Evolutionary conservation across 2,888 invertebrate genomes (phyloP).

Genomic region (Pardosa pseudoannulata): DNA sequence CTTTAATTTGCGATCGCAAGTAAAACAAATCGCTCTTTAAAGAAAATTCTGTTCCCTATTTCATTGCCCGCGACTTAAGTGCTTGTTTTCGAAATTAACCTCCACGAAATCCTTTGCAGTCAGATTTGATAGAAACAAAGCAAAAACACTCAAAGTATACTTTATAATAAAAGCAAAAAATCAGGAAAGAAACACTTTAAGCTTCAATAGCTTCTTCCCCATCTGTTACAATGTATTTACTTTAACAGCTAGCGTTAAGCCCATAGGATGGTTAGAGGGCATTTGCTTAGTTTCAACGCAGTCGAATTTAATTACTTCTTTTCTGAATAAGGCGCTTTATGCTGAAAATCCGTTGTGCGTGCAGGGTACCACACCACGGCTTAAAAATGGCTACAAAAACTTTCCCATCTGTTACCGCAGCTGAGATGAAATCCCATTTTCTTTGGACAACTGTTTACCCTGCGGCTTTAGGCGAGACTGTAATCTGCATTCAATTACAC

Average conservation of each 20-base stretch:
- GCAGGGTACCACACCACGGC: constrained; percentile 20
- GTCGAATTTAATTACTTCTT: constrained; percentile 67
- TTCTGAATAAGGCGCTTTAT: constrained; percentile 62
- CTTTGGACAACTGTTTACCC: constrained; percentile 70
- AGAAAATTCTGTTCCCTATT: background rate
- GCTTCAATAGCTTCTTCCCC: constrained; percentile 53
- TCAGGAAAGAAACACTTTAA: constrained; percentile 32
- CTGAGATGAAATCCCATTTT: constrained; percentile 57
- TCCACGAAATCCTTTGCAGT: constrained; percentile 13
- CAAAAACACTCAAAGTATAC: constrained; percentile 23
- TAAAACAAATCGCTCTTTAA: background rate
- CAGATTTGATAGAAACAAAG: constrained; percentile 7
- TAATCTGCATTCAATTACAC: constrained; percentile 72
- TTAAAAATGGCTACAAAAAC: constrained; percentile 69
- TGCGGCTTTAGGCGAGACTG: constrained; percentile 50
- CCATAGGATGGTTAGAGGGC: constrained; percentile 57
- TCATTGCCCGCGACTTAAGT: background rate
- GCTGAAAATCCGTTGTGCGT: constrained; percentile 42
- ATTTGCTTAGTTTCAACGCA: constrained; percentile 65
- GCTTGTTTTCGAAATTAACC: constrained; percentile 26
- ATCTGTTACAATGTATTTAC: constrained; percentile 70
- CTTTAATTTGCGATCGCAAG: background rate
- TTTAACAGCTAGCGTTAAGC: constrained; percentile 48
- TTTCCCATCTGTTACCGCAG: constrained; percentile 67
- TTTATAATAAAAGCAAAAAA: constrained; percentile 46